Base-by-base conservation (phyloP, 2,888 invertebrate genomes). In the Melieria picta region DNA sequence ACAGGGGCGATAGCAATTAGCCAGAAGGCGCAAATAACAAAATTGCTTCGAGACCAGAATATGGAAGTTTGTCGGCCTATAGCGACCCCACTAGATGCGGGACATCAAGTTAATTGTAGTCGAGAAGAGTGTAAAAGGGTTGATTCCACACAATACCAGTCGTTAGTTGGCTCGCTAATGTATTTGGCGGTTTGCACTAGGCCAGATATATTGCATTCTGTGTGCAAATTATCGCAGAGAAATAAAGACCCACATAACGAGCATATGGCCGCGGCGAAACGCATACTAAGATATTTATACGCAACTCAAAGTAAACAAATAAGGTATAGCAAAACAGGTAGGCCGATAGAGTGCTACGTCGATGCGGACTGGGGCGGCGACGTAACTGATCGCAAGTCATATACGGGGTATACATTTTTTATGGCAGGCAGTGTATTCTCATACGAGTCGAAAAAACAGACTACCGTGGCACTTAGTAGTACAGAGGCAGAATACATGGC, bases 181-280 rank as follows among this genome's bases (percentile, higher is more conserved):
- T 76, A 76, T 68, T 48, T 74, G 11, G 72, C 75, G 0, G 65
- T 77, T 6, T 72, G 72, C 6, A 74, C 76, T 3, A 71, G 77
- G 0, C 74, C 77, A 7, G 77, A 77, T 30, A 78, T 77, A 6
- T 10, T 76, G 5, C 78, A 77, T 46, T 77, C 78, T 2, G 74
- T 77, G 0, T 75, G 74, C 1, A 76, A 75, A 58, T 60, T 77
- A 5, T 68, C 75, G 4, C 78, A 78, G 48, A 55, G 75, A n/a
- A 78, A 77, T 72, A 47, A 48, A 11, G 46, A 77, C 58, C 75
- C 77, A 5, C 74, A 77, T 61, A 10, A 7, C 7, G 77, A 75
- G 64, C 77, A 79, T 62, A n/a, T 69, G 10, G 61, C 47, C 11
- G 75, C 72, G 9, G 69, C 69, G 5, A 77, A 77, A 55, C 75